Conservation (phyloP, 2,888 invertebrate species). For the Ichneumoninae sp. region DNA sequence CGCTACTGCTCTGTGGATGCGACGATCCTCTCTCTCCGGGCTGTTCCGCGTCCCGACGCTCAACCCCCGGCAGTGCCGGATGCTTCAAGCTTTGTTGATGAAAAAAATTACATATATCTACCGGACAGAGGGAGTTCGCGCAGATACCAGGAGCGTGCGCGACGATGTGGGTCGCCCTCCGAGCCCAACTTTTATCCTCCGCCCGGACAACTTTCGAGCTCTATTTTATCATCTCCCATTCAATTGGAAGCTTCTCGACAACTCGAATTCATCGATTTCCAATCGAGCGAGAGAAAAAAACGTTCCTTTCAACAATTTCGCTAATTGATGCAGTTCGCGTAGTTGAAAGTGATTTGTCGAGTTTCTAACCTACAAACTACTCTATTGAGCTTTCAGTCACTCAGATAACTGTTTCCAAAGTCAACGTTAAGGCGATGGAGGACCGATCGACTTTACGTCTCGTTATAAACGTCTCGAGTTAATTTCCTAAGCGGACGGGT, state of each 20-base stretch:
- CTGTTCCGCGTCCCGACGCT: conserved; percentile 30
- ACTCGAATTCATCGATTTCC: neutral
- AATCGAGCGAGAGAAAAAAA: neutral
- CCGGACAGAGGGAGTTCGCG: conserved; percentile 23
- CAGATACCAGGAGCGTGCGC: conserved; percentile 36
- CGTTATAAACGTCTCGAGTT: no score
- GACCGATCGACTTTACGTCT: no score
- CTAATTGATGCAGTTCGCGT: neutral
- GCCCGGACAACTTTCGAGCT: neutral
- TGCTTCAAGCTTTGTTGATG: conserved; percentile 38
- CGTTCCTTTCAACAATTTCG: neutral
- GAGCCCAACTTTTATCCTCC: neutral
- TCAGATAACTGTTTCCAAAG: neutral
- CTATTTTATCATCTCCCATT: neutral
- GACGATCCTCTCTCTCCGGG: conserved; percentile 37
- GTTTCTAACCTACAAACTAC: neutral
- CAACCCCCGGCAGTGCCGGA: conserved; percentile 42
- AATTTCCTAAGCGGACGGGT: no score
- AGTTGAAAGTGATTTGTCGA: neutral
- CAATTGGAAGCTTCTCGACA: neutral
- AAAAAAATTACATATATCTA: conserved; percentile 6
- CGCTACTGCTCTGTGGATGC: conserved; percentile 41
- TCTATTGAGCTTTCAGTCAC: neutral
- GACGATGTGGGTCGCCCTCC: conserved; percentile 4
- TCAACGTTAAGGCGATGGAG: neutral